A percentile compares a stretch with the other conserved stretches of the same genome.
These are phyloP conservation scores for Taxidea taxus DNA, from an alignment of 2,113 vertebrate genomes.

Conservation along the genomic window DNA sequence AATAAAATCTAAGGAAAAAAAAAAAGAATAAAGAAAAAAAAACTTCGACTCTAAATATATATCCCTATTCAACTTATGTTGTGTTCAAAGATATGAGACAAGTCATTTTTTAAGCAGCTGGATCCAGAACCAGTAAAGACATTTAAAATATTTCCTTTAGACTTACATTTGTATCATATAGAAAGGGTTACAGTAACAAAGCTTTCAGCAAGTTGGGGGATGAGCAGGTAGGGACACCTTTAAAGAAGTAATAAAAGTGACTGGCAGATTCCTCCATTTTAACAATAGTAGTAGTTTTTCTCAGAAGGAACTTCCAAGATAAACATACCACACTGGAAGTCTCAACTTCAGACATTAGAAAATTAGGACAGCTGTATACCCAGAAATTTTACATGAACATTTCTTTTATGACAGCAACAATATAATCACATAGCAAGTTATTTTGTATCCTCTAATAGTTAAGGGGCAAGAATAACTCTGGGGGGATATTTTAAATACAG, in stretches of 20 bases:
- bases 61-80: not conserved
- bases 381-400: conserved; percentile 52
- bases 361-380: conserved; percentile 43
- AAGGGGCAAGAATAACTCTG: not conserved
- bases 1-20: too few relatives aligned
- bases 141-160: conserved; percentile 24
- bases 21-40: not conserved
- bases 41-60: not conserved
- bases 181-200: not conserved
- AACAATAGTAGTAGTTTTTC: conserved; percentile 14
- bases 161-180: not conserved
- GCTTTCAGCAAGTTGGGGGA: not conserved
- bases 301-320: conserved; percentile 57
- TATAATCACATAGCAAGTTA: conserved; percentile 28
- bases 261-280: not conserved
- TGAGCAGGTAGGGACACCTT: not conserved
- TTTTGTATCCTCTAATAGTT: conserved; percentile 25
- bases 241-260: conserved; percentile 3
- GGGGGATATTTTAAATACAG: not conserved
- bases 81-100: not conserved
- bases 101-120: conserved; percentile 12
- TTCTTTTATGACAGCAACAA: conserved; percentile 47
- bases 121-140: conserved; percentile 9
- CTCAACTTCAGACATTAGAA: conserved; percentile 32
- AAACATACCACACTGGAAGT: conserved; percentile 25